Base-by-base conservation (phyloP, 2,797 vertebrate species). In the Falco concolor region DNA sequence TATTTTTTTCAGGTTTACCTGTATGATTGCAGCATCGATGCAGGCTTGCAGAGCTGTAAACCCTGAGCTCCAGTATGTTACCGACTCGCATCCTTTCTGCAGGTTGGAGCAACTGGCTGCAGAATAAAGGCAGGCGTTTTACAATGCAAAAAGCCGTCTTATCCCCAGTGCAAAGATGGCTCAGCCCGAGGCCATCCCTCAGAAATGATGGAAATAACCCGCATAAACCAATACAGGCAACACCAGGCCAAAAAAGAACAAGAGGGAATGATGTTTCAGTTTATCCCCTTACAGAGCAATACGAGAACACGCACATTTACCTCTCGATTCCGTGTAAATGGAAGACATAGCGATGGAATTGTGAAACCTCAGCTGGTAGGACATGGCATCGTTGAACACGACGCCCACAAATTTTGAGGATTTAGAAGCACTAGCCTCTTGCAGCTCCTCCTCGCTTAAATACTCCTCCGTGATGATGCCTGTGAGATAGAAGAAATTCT, bases 11-110 rank as follows among this genome's bases (percentile, higher is more conserved):
- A 24, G 53, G 54, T 82, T 97, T 95, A 99, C 99, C 99, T 99
- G 98, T 76, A 99, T 99, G 87, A 99, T 99, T 36, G 99, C 98
- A 15, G 99, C 98, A 44, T 99, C 99, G 6, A 99, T 99, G 61
- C 98, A 97, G n/a, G 98, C 98, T 94, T 99, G 99, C 42, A 99
- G 98, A 28, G 98, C 98, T 5, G 98, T 97, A 88, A 99, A 99
- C 3, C 99, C 99, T 0, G 99, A 99, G 84, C 98, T 98, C 98
- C 99, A 99, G 97, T 99, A 99, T 10, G 98, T 98, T 21, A 98
- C 98, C 0, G 98, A 99, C 84, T 98, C 98, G 52, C 99, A 99
- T 49, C 98, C 98, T 50, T 98, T 98, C 61, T 98, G 81, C 93
- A 99, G 98, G 97, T 96, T 98, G 84, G 98, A 95, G 93, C 99